Evolutionary conservation across 2,797 vertebrate genomes (phyloP).

Genomic region (Malurus leucopterus): DNA sequence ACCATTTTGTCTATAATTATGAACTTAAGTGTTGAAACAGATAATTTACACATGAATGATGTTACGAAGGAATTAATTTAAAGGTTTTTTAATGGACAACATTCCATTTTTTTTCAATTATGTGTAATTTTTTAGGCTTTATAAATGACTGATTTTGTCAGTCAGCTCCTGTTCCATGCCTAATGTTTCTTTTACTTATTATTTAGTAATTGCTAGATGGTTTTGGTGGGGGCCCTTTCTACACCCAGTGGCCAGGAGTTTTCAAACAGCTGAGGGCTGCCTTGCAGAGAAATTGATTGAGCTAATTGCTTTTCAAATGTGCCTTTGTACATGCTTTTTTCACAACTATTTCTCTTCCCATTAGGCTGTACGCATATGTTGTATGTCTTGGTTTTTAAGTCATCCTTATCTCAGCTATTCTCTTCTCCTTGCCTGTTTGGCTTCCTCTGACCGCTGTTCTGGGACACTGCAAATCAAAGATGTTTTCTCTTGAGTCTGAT

Average conservation of each 20-base stretch:
- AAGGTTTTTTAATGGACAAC: background rate
- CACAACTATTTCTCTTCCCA: background rate
- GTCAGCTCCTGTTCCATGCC: background rate
- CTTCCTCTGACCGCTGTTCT: slow-evolving; percentile 33
- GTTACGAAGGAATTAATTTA: background rate
- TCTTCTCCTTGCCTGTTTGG: slow-evolving; percentile 13
- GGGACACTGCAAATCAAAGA: slow-evolving; percentile 56
- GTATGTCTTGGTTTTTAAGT: slow-evolving; percentile 31
- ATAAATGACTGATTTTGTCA: background rate
- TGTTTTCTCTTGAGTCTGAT: slow-evolving; percentile 62
- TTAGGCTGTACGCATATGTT: background rate
- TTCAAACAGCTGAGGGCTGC: background rate
- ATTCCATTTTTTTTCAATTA: background rate
- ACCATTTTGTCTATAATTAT: background rate
- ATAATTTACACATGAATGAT: background rate
- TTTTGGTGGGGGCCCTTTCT: background rate
- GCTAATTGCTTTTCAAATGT: background rate
- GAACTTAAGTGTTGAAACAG: background rate
- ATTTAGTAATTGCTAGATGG: background rate
- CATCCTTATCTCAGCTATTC: slow-evolving; percentile 51
- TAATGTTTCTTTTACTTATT: background rate
- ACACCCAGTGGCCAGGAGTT: background rate
- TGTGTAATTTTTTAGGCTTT: background rate
- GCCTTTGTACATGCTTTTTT: background rate
- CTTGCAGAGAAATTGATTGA: background rate